Evolutionary conservation across 2,797 vertebrate species (phyloP).

Genomic region (Malacoctenus gilli): DNA sequence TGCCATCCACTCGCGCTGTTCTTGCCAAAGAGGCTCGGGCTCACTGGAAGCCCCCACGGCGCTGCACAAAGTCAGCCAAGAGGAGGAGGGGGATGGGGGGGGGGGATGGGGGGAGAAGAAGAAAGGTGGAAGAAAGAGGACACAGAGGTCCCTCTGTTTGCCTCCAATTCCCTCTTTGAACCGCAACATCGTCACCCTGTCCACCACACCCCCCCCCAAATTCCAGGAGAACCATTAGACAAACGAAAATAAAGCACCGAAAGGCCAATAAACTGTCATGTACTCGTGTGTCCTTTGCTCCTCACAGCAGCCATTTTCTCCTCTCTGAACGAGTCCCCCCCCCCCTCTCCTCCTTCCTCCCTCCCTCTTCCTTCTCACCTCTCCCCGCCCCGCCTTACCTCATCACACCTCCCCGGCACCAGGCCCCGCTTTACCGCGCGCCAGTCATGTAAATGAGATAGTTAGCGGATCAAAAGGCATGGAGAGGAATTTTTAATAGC

Average conservation of each 20-base stretch:
- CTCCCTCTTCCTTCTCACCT: conserved; percentile 11
- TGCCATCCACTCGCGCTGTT: conserved; percentile 56
- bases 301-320: conserved; percentile 4
- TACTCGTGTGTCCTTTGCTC: neutral
- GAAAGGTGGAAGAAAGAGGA: conserved; percentile 24
- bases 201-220: too few species aligned
- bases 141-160: neutral
- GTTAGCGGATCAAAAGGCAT: conserved; percentile 75
- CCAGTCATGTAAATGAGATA: conserved; percentile 77
- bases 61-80: conserved; percentile 72
- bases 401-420: conserved; percentile 46
- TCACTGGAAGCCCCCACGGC: conserved; percentile 62
- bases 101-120: conserved; percentile 25
- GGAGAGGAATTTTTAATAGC: conserved; percentile 74
- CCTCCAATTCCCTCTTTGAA: neutral
- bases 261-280: neutral
- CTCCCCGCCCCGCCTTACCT: conserved; percentile 14
- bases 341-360: conserved; percentile 7
- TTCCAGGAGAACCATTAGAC: too few species aligned
- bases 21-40: conserved; percentile 67
- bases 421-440: conserved; percentile 39
- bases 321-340: conserved; percentile 1
- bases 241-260: too few species aligned
- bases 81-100: conserved; percentile 55
- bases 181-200: conserved; percentile 18